phyloP scores from a whole-genome alignment of 2,888 invertebrate genomes.

The Caenorhabditis drosophilae region DNA sequence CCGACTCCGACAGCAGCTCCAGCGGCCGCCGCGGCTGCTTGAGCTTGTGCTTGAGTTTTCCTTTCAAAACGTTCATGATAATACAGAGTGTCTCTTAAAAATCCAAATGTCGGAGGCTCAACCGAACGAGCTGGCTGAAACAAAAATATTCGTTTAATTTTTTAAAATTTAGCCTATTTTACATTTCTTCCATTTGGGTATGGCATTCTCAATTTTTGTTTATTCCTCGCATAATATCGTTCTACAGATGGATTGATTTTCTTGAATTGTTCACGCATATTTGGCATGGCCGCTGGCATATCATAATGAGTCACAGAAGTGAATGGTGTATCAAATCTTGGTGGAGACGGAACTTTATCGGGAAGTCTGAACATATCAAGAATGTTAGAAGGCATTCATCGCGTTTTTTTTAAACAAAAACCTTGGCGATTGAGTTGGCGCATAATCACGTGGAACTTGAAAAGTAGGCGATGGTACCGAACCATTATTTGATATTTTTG shows the following conservation, averaged over 20 bases:
- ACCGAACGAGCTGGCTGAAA: background rate
- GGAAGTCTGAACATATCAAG: no score
- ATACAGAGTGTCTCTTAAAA: constrained; percentile 10
- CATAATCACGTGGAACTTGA: constrained; percentile 27
- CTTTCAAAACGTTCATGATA: constrained; percentile 9
- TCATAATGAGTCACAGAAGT: constrained; percentile 11
- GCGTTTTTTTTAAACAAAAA: no score
- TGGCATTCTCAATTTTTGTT: constrained; percentile 3
- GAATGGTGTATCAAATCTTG: constrained; percentile 6
- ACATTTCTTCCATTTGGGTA: constrained; percentile 4
- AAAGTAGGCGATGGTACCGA: constrained; percentile 16
- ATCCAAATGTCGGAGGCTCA: constrained; percentile 25
- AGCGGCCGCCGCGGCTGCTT: no score
- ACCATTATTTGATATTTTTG: background rate
- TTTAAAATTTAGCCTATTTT: background rate
- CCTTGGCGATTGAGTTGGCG: constrained; percentile 5
- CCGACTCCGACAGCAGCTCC: no score
- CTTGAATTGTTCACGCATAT: constrained; percentile 1
- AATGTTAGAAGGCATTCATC: no score
- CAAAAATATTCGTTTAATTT: background rate
- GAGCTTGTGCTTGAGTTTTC: background rate
- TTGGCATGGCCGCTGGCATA: constrained; percentile 1
- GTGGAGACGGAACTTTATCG: constrained; percentile 3
- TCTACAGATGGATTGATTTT: constrained; percentile 5
- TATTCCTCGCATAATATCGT: background rate